Percentiles rank a stretch among this genome's conserved stretches.
These are phyloP conservation scores for Noctua comes DNA, from an alignment of 2,888 invertebrate genomes.

Conservation along the genomic window DNA sequence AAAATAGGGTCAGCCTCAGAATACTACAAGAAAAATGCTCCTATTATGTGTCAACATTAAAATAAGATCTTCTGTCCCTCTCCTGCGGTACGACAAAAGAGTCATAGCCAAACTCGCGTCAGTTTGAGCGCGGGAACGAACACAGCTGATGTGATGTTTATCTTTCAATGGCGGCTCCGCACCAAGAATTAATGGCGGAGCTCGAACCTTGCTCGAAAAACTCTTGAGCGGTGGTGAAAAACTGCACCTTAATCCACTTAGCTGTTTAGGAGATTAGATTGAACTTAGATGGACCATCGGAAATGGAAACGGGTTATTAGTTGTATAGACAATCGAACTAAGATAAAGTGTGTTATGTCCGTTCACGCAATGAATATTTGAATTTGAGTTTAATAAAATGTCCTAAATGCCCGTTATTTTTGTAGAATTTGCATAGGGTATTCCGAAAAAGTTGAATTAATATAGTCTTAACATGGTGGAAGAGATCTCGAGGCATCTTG, in stretches of 20 bases:
- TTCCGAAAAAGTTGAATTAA: neutral
- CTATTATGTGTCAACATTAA: neutral
- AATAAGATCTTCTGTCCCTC: slow-evolving; percentile 32
- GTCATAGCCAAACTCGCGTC: slow-evolving; percentile 27
- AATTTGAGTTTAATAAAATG: neutral
- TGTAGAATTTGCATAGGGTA: neutral
- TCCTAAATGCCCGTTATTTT: neutral
- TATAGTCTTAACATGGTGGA: neutral
- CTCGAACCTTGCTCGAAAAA: slow-evolving; percentile 44
- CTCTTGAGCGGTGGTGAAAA: slow-evolving; percentile 33
- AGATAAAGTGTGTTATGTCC: neutral
- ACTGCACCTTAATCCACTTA: slow-evolving; percentile 53
- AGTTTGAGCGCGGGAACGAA: slow-evolving; percentile 54
- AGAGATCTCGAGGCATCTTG: neutral
- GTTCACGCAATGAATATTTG: neutral
- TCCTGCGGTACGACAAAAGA: slow-evolving; percentile 5
- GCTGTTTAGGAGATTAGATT: slow-evolving; percentile 45
- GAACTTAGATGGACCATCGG: slow-evolving; percentile 7
- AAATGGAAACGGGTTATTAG: neutral
- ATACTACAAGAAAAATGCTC: neutral
- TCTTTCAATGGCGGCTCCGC: slow-evolving; percentile 49
- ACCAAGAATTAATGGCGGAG: slow-evolving; percentile 46
- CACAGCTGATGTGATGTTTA: slow-evolving; percentile 58
- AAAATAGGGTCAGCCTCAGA: neutral
- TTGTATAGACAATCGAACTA: neutral